Base-by-base conservation (phyloP, 2,888 invertebrate genomes). In the Lasioglossum zephyrum region DNA sequence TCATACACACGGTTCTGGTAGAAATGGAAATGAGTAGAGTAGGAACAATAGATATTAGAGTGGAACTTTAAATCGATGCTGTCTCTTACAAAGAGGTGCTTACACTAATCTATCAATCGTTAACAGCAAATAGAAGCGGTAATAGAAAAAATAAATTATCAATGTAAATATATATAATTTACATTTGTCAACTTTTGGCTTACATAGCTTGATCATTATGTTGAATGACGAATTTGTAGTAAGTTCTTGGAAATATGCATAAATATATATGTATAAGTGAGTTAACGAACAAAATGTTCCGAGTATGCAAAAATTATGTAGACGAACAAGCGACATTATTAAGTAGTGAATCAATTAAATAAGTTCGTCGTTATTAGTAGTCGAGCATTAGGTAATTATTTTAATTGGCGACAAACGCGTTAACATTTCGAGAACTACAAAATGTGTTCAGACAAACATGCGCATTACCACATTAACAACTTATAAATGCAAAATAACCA, bases 401-500 rank as follows among this genome's bases (percentile, higher is more conserved):
- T 44, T 69, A 72, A 26, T 41, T 70, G 41, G 63, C 73, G 63
- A 79, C n/a, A 73, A 63, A 82, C 63, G 53, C 53, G 57, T 79
- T 26, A 53, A 73, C 78, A 81, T 77, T 79, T 36, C 36, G 53
- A 44, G 69, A 77, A 79, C 41, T 53, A 39, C 18, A 74, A 74
- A 79, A 53, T 82, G 78, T 86, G 72, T 73, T 82, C 73, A 36
- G 80, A 79, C 72, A 77, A 81, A 39, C 88, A 89, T 90, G 88
- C 89, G 72, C 78, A 88, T 89, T 79, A 87, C 84, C 77, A 85
- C 73, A 89, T 75, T 80, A 90, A 88, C 69, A 86, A 73, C 26
- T 85, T 81, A 81, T 89, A 88, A 90, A 87, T 74, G 81, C 82
- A 90, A 79, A 89, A 69, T 39, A 87, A 85, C 84, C 82, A 73